These are phyloP conservation scores for Enteromius treurensis DNA, from an alignment of 2,797 vertebrate species.

Conservation along the genomic window DNA sequence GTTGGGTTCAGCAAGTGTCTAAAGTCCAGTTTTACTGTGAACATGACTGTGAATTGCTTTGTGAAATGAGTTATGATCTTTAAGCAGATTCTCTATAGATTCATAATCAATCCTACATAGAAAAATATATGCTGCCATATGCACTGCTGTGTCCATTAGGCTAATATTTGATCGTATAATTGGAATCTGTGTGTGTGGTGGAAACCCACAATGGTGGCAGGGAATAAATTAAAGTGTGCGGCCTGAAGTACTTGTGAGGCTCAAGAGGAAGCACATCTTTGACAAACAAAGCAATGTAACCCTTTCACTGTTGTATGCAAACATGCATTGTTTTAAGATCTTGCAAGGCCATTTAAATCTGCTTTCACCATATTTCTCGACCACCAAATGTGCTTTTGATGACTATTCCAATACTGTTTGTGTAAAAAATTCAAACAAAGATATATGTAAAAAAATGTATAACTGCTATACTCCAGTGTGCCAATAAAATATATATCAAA, in stretches of 20 bases:
- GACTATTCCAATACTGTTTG: conserved; percentile 57
- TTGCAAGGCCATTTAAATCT: conserved; percentile 44
- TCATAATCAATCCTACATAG: not conserved
- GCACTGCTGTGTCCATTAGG: conserved; percentile 14
- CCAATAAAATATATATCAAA: conserved; percentile 63
- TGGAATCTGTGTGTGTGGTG: not conserved
- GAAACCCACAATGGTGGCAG: not conserved
- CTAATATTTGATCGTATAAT: conserved; percentile 25
- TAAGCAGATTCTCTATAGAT: conserved; percentile 43
- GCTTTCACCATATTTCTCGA: conserved; percentile 55
- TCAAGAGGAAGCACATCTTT: conserved; percentile 10
- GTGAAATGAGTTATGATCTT: conserved; percentile 30
- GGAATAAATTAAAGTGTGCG: conserved; percentile 15
- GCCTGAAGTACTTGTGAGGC: conserved; percentile 11
- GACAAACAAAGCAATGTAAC: conserved; percentile 42
- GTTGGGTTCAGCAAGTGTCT: conserved; percentile 28
- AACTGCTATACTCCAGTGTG: conserved; percentile 58
- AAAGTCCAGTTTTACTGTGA: conserved; percentile 51
- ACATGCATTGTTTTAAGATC: conserved; percentile 49
- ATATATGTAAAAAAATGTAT: conserved; percentile 58
- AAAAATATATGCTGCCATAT: conserved; percentile 25
- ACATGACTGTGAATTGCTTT: conserved; percentile 38
- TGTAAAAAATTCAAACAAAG: conserved; percentile 44
- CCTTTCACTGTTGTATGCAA: conserved; percentile 47
- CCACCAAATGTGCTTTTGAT: conserved; percentile 63